These are phyloP conservation scores for Anhinga rufa DNA, from an alignment of 2,113 vertebrate genomes.

Conservation along the genomic window DNA sequence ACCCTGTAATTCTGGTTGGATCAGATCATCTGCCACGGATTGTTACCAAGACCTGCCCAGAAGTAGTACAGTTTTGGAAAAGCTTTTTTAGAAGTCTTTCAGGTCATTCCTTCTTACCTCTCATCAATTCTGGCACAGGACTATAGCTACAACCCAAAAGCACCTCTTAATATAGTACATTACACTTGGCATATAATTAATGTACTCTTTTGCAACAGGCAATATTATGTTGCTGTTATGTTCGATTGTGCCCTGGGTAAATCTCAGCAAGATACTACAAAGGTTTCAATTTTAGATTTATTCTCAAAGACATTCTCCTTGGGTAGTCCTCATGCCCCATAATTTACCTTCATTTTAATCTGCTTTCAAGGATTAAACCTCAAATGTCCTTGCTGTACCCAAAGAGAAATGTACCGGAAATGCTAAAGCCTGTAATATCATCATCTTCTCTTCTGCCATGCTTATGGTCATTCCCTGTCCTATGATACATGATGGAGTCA, in stretches of 20 bases:
- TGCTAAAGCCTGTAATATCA: neutral
- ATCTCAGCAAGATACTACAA: neutral
- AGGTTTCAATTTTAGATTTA: neutral
- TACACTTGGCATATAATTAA: neutral
- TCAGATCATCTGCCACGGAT: neutral
- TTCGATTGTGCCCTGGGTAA: neutral
- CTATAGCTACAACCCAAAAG: neutral
- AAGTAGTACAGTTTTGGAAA: neutral
- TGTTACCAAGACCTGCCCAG: neutral
- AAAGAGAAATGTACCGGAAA: neutral
- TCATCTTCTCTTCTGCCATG: neutral
- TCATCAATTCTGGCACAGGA: neutral
- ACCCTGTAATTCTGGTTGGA: conserved; percentile 18
- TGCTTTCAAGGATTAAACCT: neutral
- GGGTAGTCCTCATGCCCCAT: neutral
- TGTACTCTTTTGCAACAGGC: neutral
- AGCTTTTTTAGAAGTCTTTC: neutral
- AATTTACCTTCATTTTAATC: neutral
- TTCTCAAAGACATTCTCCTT: neutral
- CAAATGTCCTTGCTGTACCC: neutral
- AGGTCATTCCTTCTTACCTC: neutral
- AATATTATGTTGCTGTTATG: neutral
- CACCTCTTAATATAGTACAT: neutral
- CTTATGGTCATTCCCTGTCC: neutral
- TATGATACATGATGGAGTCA: neutral